phyloP scores from a whole-genome alignment of 2,888 invertebrate genomes.

The Troilus luridus region DNA sequence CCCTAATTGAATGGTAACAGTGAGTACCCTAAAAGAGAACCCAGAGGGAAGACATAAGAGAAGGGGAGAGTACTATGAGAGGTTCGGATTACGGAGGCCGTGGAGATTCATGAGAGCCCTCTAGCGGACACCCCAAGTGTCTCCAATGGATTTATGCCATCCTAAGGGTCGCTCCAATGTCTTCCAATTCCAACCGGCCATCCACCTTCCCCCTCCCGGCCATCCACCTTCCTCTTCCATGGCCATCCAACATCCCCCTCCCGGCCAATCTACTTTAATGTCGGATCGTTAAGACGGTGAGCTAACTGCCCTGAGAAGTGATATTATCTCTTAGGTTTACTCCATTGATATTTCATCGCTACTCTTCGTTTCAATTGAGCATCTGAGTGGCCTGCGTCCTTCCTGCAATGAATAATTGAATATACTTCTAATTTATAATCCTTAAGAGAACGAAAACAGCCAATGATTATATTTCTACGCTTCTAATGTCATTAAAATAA shows the following conservation, averaged over 20 bases:
- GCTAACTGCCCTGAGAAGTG: constrained; percentile 3
- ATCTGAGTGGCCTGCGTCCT: background rate
- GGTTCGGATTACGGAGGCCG: background rate
- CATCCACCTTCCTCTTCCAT: too few relatives aligned
- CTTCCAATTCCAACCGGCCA: constrained; percentile 22
- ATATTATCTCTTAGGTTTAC: background rate
- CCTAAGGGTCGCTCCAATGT: background rate
- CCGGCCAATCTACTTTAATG: constrained; percentile 41
- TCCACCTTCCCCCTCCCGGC: background rate
- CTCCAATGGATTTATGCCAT: constrained; percentile 42
- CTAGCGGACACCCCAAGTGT: constrained; percentile 6
- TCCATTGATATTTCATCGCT: background rate
- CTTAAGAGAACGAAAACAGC: too few relatives aligned
- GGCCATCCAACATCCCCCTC: background rate
- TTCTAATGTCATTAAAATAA: too few relatives aligned
- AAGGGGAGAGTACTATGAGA: background rate
- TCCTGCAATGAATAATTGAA: background rate
- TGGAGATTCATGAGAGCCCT: constrained; percentile 18
- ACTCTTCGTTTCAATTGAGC: background rate
- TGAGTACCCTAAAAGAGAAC: background rate
- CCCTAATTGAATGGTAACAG: background rate
- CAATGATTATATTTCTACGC: too few relatives aligned
- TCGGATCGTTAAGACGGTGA: background rate
- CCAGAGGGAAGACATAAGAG: background rate
- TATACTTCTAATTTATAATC: too few relatives aligned